These are phyloP conservation scores for Drosophila willistoni DNA, from an alignment of 1,140 invertebrate species.

Conservation along the genomic window DNA sequence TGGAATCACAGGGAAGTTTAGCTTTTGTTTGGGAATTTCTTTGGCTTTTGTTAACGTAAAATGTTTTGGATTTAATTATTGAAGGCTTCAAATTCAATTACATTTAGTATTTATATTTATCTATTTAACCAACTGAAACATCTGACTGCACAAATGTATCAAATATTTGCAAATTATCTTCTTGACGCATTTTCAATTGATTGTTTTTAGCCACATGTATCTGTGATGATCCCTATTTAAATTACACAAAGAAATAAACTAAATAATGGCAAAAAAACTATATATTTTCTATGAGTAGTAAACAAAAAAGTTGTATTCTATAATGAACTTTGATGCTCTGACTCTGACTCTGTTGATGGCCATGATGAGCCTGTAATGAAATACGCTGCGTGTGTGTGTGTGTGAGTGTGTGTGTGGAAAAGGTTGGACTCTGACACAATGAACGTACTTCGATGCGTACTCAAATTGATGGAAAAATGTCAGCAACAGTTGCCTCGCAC, in stretches of 20 bases:
- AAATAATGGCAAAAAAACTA: slow-evolving; percentile 17
- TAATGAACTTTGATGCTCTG: background rate
- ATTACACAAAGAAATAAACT: slow-evolving; percentile 21
- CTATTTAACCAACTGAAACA: too few species aligned
- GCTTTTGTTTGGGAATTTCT: too few species aligned
- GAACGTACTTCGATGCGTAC: slow-evolving; percentile 24
- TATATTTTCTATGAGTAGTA: background rate
- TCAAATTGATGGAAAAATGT: slow-evolving; percentile 75
- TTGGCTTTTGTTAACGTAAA: too few species aligned
- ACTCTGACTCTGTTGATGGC: background rate
- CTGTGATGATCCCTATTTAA: background rate
- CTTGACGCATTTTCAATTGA: too few species aligned
- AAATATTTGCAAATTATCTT: too few species aligned
- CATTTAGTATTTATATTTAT: too few species aligned
- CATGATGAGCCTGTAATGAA: background rate
- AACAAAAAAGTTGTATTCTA: background rate
- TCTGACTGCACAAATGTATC: too few species aligned
- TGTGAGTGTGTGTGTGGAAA: background rate
- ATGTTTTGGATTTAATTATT: too few species aligned
- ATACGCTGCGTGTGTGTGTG: background rate
- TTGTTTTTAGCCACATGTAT: too few species aligned
- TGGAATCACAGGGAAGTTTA: too few species aligned
- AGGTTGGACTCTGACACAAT: background rate
- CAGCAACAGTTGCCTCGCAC: slow-evolving; percentile 60
- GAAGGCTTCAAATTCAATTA: too few species aligned